Evolutionary conservation across 2,113 vertebrate genomes (phyloP).

Genomic region (Gracilinanus agilis): DNA sequence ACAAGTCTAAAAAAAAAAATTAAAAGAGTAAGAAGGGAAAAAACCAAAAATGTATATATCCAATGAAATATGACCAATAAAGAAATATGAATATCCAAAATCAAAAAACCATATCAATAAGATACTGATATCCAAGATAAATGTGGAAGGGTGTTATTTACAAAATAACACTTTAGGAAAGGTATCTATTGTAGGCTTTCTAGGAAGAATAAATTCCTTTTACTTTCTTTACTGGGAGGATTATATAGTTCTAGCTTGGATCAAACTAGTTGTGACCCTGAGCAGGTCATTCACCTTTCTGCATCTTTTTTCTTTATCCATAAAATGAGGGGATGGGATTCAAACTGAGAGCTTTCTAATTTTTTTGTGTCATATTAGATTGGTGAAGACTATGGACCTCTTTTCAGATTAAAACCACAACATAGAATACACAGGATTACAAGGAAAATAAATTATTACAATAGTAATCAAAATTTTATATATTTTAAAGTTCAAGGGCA

Average conservation of each 20-base stretch:
- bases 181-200: neutral
- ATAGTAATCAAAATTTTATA: neutral
- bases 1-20: conserved; percentile 87
- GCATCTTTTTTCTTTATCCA: neutral
- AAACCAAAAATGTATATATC: neutral
- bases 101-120: fast-evolving
- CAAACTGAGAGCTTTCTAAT: neutral
- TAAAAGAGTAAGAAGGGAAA: conserved; percentile 23
- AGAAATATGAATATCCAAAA: neutral
- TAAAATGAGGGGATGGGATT: neutral
- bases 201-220: neutral
- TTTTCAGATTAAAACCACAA: neutral
- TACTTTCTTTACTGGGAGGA: neutral
- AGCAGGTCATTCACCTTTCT: neutral
- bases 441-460: neutral
- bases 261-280: neutral
- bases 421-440: neutral
- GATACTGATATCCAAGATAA: too few species aligned
- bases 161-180: neutral
- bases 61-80: neutral
- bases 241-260: neutral
- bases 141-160: neutral
- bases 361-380: neutral
- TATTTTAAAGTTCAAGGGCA: neutral
- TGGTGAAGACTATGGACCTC: neutral